Conservation (phyloP, 2,797 vertebrate species). For the Sciaenops ocellatus region DNA sequence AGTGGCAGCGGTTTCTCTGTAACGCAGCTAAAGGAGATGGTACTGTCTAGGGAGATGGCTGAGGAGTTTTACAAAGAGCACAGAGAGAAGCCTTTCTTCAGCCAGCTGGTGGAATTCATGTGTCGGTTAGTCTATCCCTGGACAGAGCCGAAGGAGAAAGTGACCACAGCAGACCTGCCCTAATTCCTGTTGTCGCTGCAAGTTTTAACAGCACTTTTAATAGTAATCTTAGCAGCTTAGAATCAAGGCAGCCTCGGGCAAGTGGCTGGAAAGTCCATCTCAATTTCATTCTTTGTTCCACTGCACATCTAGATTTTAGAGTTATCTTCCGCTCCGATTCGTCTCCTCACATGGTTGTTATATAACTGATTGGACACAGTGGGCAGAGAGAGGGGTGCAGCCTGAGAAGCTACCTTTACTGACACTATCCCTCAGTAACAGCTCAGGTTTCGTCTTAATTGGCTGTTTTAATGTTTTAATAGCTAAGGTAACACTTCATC, state of each 20-base stretch:
- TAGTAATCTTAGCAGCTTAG: slow-evolving; percentile 55
- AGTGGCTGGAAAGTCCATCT: slow-evolving; percentile 57
- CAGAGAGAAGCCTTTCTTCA: slow-evolving; percentile 87
- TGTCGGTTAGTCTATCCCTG: slow-evolving; percentile 85
- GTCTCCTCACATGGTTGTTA: slow-evolving; percentile 59
- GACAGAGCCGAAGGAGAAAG: slow-evolving; percentile 10
- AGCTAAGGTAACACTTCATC: neutral
- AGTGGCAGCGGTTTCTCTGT: slow-evolving; percentile 85
- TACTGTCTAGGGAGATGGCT: slow-evolving; percentile 85
- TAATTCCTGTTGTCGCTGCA: slow-evolving; percentile 33
- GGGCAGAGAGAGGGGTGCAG: slow-evolving; percentile 40
- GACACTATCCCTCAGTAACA: slow-evolving; percentile 35
- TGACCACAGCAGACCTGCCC: slow-evolving; percentile 30
- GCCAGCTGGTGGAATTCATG: slow-evolving; percentile 87
- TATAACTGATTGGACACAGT: slow-evolving; percentile 50
- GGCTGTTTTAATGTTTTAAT: neutral
- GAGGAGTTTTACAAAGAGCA: slow-evolving; percentile 90
- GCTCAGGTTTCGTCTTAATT: slow-evolving; percentile 17
- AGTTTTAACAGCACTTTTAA: slow-evolving; percentile 60
- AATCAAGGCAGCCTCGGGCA: slow-evolving; percentile 60
- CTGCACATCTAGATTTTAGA: slow-evolving; percentile 54
- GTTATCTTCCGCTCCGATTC: slow-evolving; percentile 71
- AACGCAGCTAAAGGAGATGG: slow-evolving; percentile 83
- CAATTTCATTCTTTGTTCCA: slow-evolving; percentile 60
- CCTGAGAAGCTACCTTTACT: slow-evolving; percentile 43